Base-by-base conservation (phyloP, 2,113 vertebrate species). In the Rousettus leschenaultii region DNA sequence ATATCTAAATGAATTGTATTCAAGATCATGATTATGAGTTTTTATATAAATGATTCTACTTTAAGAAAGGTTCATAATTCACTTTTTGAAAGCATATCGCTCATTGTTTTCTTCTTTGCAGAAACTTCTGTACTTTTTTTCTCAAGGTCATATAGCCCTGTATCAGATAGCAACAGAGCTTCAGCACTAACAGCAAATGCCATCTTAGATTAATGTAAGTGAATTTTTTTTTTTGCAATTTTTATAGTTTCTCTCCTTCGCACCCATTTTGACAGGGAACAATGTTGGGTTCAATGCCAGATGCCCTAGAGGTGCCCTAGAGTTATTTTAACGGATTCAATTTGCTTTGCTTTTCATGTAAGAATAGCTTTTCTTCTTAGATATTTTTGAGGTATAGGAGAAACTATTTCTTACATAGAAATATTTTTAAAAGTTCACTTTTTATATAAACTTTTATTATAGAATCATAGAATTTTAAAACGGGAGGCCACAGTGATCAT, bases 171-270 rank as follows among this genome's bases (percentile, higher is more conserved):
- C 91, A 96, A 89, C 93, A 98, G 97, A 97, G 24, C 83, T 96
- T 96, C 92, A 97, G 80, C 78, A 96, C 75, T 96, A 98, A 96
- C 87, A 98, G 66, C 79, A 98, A 95, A 98, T 98, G 97, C 91
- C 97, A 98, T 96, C 97, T 97, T 95, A 98, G 98, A 98, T 98
- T 98, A 98, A 98, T 96, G 94, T 94, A 98, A 97, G 88, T 88
- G 95, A 97, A 98, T 97, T 87, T 95, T 97, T 86, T 86, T 82
- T 92, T 91, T 91, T 96, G 48, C 57, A 89, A 73, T 97, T 96
- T 97, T 97, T 97, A 96, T 97, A 96, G 12, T 74, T 97, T 92
- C 94, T 93, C 66, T 96, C 73, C 93, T 73, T 93, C 80, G 30
- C 86, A 93, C 92, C 78, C 33, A 94, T 95, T 98, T 97, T 97